phyloP scores from a whole-genome alignment of 2,113 vertebrate species.

The Tragelaphus buxtoni region DNA sequence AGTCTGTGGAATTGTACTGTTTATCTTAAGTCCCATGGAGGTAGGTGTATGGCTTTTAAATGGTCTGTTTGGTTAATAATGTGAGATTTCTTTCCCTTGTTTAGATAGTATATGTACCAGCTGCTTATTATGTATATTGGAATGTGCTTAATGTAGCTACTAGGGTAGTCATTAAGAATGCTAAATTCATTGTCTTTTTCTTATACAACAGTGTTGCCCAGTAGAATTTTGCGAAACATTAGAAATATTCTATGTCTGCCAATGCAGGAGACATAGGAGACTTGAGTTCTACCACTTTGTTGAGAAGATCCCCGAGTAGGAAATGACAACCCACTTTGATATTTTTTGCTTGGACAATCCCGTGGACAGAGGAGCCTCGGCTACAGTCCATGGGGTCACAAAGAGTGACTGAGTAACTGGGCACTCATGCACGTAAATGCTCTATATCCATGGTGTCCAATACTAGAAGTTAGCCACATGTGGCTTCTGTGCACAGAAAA shows the following conservation, averaged over 20 bases:
- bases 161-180: not conserved
- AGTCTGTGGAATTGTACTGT: not conserved
- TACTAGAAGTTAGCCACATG: not conserved
- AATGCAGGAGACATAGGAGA: not conserved
- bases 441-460: not conserved
- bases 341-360: not conserved
- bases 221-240: not conserved
- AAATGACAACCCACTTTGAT: not conserved
- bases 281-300: not conserved
- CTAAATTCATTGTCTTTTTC: not conserved
- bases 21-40: not conserved
- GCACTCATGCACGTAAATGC: not conserved
- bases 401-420: not conserved
- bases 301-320: not conserved
- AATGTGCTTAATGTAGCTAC: not conserved
- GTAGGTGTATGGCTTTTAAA: conserved; percentile 7
- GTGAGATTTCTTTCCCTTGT: not conserved
- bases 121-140: not conserved
- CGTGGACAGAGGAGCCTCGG: not conserved
- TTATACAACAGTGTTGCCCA: not conserved
- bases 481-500: not conserved
- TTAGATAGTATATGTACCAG: conserved; percentile 2
- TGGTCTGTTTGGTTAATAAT: not conserved
- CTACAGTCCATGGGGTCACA: not conserved
- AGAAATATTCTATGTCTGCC: not conserved